Conservation (phyloP, 2,888 invertebrate species). For the Anticlea derivata region DNA sequence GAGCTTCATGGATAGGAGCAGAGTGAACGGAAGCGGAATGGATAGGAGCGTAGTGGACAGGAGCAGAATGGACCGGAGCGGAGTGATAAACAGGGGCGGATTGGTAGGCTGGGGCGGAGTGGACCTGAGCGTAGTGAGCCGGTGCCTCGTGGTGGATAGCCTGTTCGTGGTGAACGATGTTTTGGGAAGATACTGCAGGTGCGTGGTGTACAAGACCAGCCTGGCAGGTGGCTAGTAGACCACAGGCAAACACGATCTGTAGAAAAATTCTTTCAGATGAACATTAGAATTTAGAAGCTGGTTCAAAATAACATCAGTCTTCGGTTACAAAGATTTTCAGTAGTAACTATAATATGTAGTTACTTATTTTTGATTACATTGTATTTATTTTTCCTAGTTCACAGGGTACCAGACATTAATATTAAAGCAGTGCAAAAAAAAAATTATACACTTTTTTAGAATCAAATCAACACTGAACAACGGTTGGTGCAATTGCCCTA, state of each 20-base stretch:
- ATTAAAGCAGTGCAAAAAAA: not conserved
- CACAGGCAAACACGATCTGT: constrained; percentile 64
- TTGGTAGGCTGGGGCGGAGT: constrained; percentile 46
- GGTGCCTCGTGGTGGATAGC: constrained; percentile 64
- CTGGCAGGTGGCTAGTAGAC: constrained; percentile 66
- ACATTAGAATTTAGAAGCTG: too few relatives aligned
- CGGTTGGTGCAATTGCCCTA: constrained; percentile 45
- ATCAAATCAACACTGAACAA: constrained; percentile 34
- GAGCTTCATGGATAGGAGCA: constrained; percentile 39
- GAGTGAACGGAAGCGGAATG: constrained; percentile 43
- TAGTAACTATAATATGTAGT: too few relatives aligned
- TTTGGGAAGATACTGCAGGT: constrained; percentile 78
- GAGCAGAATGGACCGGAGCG: constrained; percentile 43
- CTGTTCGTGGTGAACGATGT: constrained; percentile 72
- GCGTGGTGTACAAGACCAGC: constrained; percentile 73
- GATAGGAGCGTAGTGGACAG: constrained; percentile 44
- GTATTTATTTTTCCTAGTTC: too few relatives aligned
- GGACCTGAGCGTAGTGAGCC: constrained; percentile 54
- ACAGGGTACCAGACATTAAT: too few relatives aligned
- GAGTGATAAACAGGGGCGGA: constrained; percentile 39
- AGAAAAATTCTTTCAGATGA: constrained; percentile 30
- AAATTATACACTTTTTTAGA: not conserved
- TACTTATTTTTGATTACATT: too few relatives aligned
- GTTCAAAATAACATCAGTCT: too few relatives aligned
- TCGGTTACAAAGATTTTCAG: too few relatives aligned